These are phyloP conservation scores for Micromesistius poutassou DNA, from an alignment of 2,797 vertebrate genomes.

Conservation along the genomic window DNA sequence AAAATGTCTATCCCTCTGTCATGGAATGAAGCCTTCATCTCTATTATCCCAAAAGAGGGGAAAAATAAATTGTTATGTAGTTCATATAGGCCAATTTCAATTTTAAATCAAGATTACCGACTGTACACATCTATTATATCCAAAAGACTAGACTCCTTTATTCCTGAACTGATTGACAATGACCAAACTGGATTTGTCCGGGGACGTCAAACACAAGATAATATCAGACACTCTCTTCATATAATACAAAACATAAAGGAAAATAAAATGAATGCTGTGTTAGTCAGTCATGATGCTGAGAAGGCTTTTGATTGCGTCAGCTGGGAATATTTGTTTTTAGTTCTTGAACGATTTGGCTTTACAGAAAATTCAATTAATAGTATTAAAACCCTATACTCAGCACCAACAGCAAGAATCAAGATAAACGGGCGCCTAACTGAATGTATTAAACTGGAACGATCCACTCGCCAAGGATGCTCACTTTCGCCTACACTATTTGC, in stretches of 20 bases:
- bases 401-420: constrained; percentile 4
- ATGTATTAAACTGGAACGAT: too few species aligned
- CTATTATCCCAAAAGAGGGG: constrained; percentile 4
- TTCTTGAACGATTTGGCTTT: background rate
- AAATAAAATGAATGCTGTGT: background rate
- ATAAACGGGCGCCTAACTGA: background rate
- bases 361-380: background rate
- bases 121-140: background rate
- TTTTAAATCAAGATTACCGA: constrained; percentile 8
- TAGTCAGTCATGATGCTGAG: background rate
- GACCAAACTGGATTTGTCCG: constrained; percentile 10
- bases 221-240: constrained; percentile 8
- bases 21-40: constrained; percentile 5
- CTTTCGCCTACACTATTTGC: constrained; percentile 9
- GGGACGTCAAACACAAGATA: constrained; percentile 1
- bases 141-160: background rate
- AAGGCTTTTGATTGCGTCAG: too few species aligned
- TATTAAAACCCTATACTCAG: constrained; percentile 7
- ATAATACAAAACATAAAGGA: background rate
- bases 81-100: constrained; percentile 11
- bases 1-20: background rate
- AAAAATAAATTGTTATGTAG: constrained; percentile 4
- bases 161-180: constrained; percentile 6
- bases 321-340: too few species aligned
- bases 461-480: constrained; percentile 5